Evolutionary conservation across 2,888 invertebrate species (phyloP), one percentile per base, ranked within the genome.

Genomic region (Oscheius myriophilus): DNA sequence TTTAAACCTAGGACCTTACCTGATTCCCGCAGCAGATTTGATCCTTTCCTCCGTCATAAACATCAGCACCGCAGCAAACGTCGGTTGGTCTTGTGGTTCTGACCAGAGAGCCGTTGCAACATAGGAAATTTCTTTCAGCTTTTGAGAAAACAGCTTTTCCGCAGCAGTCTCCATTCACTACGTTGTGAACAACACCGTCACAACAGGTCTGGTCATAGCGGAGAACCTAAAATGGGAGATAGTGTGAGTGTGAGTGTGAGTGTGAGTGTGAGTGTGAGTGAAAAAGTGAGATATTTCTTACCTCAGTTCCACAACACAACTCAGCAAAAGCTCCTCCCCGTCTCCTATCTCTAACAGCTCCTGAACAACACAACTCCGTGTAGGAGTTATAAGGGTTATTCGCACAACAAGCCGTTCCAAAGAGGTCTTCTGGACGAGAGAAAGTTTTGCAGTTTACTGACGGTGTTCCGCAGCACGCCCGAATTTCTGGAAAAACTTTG

Each of bases 201-300:
- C 85, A 85, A 72, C 85, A 85, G 14, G 85, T 85, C 69, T 85
- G 84, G 71, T 85, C 84, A 65, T 82, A 82, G 26, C 80, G 73
- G 45, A 85, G 69, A 11, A 82, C 82, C 61, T 84, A 78, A 45
- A 75, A 72, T 9, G 79, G 81, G 57, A 82, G 83, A 63, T 83
- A 84, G 43, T 76, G 72, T 65, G 82, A 79, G 12, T 23, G 53
- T 14, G 21, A 3, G 23, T 14, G 53, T 2, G 23, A 26, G 25
- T 26, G 53, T 25, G 18, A 53, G 14, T 7, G 25, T 7, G 26
- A 9, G 53, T 23, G 53, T 51, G 51, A 23, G 23, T 2, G 53
- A 16, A 21, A 16, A 25, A 49, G 3, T 49, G 45, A 58, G n/a
- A n/a, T n/a, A n/a, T n/a, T n/a, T n/a, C 45, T n/a, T 9, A 52